Conservation (phyloP, 2,113 vertebrate species). For the Phyllostomus hastatus region DNA sequence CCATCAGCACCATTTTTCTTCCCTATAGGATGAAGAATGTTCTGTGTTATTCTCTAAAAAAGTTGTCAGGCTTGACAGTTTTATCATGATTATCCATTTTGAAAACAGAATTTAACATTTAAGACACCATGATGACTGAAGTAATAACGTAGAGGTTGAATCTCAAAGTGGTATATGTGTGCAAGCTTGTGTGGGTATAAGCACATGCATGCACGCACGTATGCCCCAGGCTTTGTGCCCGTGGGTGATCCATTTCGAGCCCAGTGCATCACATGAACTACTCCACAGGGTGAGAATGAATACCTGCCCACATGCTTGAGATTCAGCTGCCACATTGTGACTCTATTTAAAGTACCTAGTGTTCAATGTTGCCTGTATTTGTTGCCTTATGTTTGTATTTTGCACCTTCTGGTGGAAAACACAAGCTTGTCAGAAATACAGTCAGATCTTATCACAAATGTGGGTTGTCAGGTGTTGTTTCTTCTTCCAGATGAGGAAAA, state of each 20-base stretch:
- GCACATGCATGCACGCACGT: no score
- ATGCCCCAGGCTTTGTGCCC: background rate
- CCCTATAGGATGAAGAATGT: background rate
- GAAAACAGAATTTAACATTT: background rate
- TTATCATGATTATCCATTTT: background rate
- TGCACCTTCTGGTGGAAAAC: slow-evolving; percentile 29
- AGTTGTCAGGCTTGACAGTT: background rate
- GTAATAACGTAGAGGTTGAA: background rate
- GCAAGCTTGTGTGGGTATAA: background rate
- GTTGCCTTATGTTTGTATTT: background rate
- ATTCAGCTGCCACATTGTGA: background rate
- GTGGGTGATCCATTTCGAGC: background rate
- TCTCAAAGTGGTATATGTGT: background rate
- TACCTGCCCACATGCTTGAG: background rate
- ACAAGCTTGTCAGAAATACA: slow-evolving; percentile 35
- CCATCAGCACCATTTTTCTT: background rate
- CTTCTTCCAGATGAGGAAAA: background rate
- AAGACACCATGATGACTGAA: background rate
- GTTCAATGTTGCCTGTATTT: background rate
- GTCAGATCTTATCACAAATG: background rate
- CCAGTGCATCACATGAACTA: rapidly evolving
- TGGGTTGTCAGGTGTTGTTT: background rate
- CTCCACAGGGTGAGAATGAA: background rate
- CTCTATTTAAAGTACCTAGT: slow-evolving; percentile 20
- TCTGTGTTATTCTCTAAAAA: background rate